Evolutionary conservation across 2,797 vertebrate genomes (phyloP).

Genomic region (Myripristis jacobus): DNA sequence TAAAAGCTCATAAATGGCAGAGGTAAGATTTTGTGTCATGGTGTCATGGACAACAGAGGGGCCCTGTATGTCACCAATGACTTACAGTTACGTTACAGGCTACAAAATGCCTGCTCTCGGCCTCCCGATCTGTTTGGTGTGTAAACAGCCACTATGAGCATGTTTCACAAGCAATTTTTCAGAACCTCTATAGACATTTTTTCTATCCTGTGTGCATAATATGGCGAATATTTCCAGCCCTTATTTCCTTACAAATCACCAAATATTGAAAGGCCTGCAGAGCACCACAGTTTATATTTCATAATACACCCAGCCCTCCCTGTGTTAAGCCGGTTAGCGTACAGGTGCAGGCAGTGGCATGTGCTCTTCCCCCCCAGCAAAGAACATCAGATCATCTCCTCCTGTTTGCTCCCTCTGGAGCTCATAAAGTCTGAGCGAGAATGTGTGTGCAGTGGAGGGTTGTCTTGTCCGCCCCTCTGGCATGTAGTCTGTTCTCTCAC

Average conservation of each 20-base stretch:
- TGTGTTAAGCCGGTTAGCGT: slow-evolving; percentile 36
- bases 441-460: slow-evolving; percentile 60
- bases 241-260: slow-evolving; percentile 1
- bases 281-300: slow-evolving; percentile 21
- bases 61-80: background rate
- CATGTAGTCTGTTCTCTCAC: slow-evolving; percentile 61
- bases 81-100: background rate
- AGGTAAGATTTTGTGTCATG: background rate
- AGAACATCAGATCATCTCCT: slow-evolving; percentile 60
- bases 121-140: slow-evolving; percentile 31
- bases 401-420: slow-evolving; percentile 45
- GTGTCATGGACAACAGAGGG: background rate
- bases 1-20: background rate
- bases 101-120: slow-evolving; percentile 27
- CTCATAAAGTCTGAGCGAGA: slow-evolving; percentile 56
- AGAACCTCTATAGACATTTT: background rate
- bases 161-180: background rate
- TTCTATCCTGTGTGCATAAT: background rate
- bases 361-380: slow-evolving; percentile 36
- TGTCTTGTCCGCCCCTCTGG: slow-evolving; percentile 61
- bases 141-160: slow-evolving; percentile 28
- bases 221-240: slow-evolving; percentile 13
- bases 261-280: slow-evolving; percentile 14
- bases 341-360: slow-evolving; percentile 78
- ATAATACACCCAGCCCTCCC: background rate